Evolutionary conservation across 2,888 invertebrate species (phyloP), one percentile per base, ranked within the genome.

Genomic region (Polia nebulosa): DNA sequence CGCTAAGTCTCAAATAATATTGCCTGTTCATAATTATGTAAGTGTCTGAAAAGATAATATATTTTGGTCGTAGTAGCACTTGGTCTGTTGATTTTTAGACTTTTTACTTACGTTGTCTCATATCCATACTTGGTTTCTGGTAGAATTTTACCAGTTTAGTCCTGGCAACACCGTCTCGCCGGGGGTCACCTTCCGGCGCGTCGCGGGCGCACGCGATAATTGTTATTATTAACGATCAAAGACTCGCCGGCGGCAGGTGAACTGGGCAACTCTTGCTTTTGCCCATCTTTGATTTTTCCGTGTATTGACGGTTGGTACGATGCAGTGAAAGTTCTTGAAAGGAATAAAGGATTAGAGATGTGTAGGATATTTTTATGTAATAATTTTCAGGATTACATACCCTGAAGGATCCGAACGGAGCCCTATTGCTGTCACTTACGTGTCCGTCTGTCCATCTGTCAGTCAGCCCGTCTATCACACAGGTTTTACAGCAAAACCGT

Each of bases 211-310:
- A 83, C 83, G 82, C 83, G 81, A 82, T 86, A 83, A 82, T 85
- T 85, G 89, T 89, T 89, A 90, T 90, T 91, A 90, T 91, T 90
- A 91, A 78, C 87, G 83, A 84, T 86, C 86, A 86, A 87, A 85
- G 84, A 72, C 62, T 77, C 83, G 84, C 82, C 83, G 80, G 83
- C 85, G 84, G 83, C 85, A 85, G 84, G 85, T 86, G 82, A 77
- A 83, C 72, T 66, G 65, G 67, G 47, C 70, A 53, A 71, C 69
- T 79, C 76, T 66, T 80, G 78, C 76, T 58, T 22, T 65, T 59
- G 76, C 61, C 45, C 55, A 69, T 52, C 72, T 75, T 64, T 53
- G 59, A 74, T 71, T 69, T 41, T 57, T 49, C 47, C 5, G n/a
- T 27, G 34, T 56, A 69, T 53, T 70, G 67, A 78, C 66, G 68